Conservation (phyloP, 1,140 invertebrate genomes). For the Microplitis demolitor region DNA sequence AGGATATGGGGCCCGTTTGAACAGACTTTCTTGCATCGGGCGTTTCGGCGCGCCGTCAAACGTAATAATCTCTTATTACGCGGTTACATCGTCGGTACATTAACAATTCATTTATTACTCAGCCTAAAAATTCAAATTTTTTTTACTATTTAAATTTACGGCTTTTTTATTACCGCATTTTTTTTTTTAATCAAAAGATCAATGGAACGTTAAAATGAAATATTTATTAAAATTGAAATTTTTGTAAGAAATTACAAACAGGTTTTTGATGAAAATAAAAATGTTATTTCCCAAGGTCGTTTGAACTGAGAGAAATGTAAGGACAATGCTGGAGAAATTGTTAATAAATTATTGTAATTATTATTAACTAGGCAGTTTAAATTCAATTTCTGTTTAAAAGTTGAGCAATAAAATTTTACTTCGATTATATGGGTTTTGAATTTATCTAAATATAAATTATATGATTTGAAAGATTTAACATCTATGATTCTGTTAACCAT, state of each 20-base stretch:
- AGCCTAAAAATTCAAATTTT: background rate
- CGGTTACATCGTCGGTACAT: background rate
- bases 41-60: constrained; percentile 40
- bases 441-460: too few relatives aligned
- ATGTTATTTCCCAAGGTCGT: background rate
- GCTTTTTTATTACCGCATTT: background rate
- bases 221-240: background rate
- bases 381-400: too few relatives aligned
- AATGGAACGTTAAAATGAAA: background rate
- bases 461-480: background rate
- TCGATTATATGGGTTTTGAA: too few relatives aligned
- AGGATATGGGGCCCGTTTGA: background rate
- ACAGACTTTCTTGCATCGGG: constrained; percentile 48
- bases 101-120: background rate
- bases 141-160: background rate
- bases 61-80: constrained; percentile 10
- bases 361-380: too few relatives aligned
- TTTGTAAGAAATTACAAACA: background rate
- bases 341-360: background rate
- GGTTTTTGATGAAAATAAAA: background rate
- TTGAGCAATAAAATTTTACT: too few relatives aligned
- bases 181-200: too few relatives aligned
- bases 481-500: background rate
- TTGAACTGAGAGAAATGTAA: background rate
- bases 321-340: background rate